These are phyloP conservation scores for Apocheima hispidaria DNA, from an alignment of 2,888 invertebrate species.

Conservation along the genomic window DNA sequence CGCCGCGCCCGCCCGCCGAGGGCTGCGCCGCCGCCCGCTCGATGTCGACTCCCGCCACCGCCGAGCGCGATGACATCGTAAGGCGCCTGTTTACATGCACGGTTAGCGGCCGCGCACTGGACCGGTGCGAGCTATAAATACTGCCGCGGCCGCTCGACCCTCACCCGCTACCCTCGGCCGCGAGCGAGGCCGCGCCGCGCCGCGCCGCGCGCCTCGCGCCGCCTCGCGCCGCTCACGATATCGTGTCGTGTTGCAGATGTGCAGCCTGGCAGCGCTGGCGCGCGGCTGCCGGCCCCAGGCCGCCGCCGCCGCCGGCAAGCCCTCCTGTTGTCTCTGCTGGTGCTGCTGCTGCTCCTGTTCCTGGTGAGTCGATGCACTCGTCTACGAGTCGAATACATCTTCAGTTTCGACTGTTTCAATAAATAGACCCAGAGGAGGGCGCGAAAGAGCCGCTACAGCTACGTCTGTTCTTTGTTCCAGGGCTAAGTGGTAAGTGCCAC, in stretches of 20 bases:
- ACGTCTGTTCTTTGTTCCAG: conserved; percentile 60
- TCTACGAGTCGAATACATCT: too few relatives aligned
- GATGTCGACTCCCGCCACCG: too few relatives aligned
- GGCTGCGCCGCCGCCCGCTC: too few relatives aligned
- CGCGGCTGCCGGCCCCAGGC: conserved; percentile 83
- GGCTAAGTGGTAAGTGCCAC: conserved; percentile 77
- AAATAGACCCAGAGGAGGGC: neutral
- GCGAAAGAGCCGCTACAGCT: neutral
- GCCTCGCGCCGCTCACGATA: conserved; percentile 52
- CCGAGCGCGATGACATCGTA: too few relatives aligned
- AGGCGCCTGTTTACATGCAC: too few relatives aligned
- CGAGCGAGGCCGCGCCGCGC: conserved; percentile 4
- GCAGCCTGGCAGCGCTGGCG: conserved; percentile 83
- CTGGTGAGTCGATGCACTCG: conserved; percentile 84
- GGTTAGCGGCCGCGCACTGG: conserved; percentile 39
- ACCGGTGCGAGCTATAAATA: conserved; percentile 71
- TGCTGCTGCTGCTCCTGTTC: conserved; percentile 88
- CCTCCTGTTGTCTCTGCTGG: conserved; percentile 87
- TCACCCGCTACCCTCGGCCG: conserved; percentile 72
- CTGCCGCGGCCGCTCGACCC: conserved; percentile 59
- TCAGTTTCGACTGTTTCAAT: too few relatives aligned
- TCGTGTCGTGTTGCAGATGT: conserved; percentile 70
- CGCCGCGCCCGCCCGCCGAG: too few relatives aligned
- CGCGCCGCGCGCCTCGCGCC: conserved; percentile 23
- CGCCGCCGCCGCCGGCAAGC: conserved; percentile 68